These are phyloP conservation scores for Lepidocyrtoides sp. DNA, from an alignment of 2,888 invertebrate species.

Conservation along the genomic window DNA sequence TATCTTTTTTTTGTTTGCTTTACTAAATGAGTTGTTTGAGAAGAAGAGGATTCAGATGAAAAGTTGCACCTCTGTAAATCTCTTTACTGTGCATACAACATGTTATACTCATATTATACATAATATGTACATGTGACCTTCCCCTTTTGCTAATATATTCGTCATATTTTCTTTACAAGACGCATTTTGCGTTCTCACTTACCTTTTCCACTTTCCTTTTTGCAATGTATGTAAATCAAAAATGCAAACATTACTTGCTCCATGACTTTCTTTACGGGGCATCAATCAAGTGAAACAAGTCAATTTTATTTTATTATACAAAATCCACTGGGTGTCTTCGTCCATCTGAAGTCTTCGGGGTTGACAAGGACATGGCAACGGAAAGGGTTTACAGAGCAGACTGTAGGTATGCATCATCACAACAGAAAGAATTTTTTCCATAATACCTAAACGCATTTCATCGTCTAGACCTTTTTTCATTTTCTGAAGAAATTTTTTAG, in stretches of 20 bases:
- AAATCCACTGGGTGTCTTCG: not conserved
- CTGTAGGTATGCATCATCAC: too few species aligned
- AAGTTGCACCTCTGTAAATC: not conserved
- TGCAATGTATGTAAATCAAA: not conserved
- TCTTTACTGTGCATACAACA: not conserved
- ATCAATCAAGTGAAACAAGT: not conserved
- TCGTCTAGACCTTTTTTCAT: too few species aligned
- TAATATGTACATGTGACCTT: not conserved
- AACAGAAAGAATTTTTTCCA: too few species aligned
- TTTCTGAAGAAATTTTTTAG: too few species aligned
- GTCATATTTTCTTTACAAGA: too few species aligned
- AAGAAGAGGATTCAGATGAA: not conserved
- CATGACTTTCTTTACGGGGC: not conserved
- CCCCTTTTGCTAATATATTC: too few species aligned
- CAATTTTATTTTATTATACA: not conserved
- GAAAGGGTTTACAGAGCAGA: too few species aligned
- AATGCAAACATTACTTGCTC: not conserved
- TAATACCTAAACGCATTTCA: too few species aligned
- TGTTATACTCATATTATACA: not conserved
- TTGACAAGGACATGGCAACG: too few species aligned
- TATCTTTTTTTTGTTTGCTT: not conserved
- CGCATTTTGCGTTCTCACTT: not conserved
- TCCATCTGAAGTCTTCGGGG: too few species aligned
- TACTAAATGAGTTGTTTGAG: constrained; percentile 20
- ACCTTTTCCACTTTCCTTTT: too few species aligned